Evolutionary conservation across 37 sponge, comb jelly and placozoan species (phyloP).

Genomic region (Cladorhizidae sp.): DNA sequence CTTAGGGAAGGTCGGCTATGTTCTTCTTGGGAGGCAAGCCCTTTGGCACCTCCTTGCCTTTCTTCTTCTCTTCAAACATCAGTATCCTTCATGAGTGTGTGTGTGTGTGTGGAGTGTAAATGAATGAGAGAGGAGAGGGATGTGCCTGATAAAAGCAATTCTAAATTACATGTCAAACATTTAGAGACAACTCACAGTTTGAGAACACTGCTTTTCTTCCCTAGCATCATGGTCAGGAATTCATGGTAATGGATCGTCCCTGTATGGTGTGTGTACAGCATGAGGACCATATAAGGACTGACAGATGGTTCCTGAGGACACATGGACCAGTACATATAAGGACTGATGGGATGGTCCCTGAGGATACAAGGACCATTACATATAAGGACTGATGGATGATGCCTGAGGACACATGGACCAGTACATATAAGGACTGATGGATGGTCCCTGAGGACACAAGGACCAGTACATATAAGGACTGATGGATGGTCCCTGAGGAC

Average conservation of each 20-base stretch:
- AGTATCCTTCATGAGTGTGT: conserved; percentile 60
- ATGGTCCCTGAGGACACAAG: too few relatives aligned
- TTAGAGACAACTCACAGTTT: conserved; percentile 72
- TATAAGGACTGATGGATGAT: too few relatives aligned
- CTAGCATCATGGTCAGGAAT: conserved; percentile 93
- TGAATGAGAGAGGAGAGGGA: not conserved
- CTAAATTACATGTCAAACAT: not conserved
- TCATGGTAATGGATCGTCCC: conserved; percentile 94
- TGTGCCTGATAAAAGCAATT: not conserved
- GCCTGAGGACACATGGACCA: too few relatives aligned
- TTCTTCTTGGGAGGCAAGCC: conserved; percentile 83
- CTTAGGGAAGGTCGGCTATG: conserved; percentile 71
- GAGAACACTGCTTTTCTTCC: conserved; percentile 83
- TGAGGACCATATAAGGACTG: too few relatives aligned
- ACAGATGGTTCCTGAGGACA: too few relatives aligned
- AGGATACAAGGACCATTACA: too few relatives aligned
- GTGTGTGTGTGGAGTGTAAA: not conserved
- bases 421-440: too few relatives aligned
- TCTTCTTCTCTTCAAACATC: conserved; percentile 95
- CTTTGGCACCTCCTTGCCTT: conserved; percentile 83
- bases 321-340: too few relatives aligned
- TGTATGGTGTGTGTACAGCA: conserved; percentile 13
- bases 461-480: too few relatives aligned
- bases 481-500: too few relatives aligned
- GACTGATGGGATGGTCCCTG: too few relatives aligned